phyloP scores from a whole-genome alignment of 2,888 invertebrate genomes.

The Andrena hattorfiana region DNA sequence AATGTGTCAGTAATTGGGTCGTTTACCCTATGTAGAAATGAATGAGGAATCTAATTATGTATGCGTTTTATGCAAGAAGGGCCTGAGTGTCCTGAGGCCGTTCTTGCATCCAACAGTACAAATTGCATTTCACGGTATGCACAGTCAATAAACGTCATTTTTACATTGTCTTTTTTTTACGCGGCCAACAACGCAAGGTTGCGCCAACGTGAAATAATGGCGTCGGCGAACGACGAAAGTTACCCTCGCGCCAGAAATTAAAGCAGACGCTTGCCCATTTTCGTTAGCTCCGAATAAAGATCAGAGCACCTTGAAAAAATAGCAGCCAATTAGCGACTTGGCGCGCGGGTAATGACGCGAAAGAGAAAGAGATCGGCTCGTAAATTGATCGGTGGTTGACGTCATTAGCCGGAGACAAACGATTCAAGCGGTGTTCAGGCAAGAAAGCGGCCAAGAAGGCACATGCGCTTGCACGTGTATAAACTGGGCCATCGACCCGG shows the following conservation, averaged over 20 bases:
- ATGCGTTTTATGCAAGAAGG: too few relatives aligned
- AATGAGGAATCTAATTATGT: too few relatives aligned
- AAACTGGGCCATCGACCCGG: conserved; percentile 70
- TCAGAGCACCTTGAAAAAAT: conserved; percentile 24
- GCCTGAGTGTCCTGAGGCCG: too few relatives aligned
- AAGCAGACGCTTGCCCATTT: background rate
- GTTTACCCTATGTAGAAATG: too few relatives aligned
- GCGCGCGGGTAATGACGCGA: conserved; percentile 38
- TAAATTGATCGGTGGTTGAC: conserved; percentile 51
- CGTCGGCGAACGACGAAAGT: background rate
- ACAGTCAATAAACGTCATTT: background rate
- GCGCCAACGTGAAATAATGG: background rate
- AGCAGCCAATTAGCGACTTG: conserved; percentile 42
- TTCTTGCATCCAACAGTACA: too few relatives aligned
- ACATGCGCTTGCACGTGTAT: conserved; percentile 46
- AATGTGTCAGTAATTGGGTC: too few relatives aligned
- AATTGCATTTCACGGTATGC: background rate
- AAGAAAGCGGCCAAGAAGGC: conserved; percentile 43
- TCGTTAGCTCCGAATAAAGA: background rate
- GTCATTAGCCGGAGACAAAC: conserved; percentile 52
- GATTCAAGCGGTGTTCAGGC: conserved; percentile 21
- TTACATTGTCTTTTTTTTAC: background rate
- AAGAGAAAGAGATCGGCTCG: conserved; percentile 53
- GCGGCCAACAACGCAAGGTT: background rate
- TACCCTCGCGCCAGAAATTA: background rate